phyloP scores from a whole-genome alignment of 2,797 vertebrate genomes.

The Trachurus trachurus region DNA sequence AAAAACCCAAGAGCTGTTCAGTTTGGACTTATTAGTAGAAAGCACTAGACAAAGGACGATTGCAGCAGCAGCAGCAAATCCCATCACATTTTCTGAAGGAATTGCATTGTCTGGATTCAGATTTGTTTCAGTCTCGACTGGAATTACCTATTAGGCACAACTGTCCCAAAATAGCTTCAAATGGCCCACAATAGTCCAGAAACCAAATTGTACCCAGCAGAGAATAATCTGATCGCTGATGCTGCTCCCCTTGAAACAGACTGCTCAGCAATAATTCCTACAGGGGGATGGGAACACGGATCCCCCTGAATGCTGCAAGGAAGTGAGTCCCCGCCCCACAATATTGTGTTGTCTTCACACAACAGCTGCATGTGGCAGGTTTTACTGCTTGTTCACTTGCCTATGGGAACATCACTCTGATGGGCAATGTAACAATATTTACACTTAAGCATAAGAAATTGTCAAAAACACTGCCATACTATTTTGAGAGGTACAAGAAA shows the following conservation, averaged over 20 bases:
- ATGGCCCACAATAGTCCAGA: conserved; percentile 10
- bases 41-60: background rate
- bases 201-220: conserved; percentile 20
- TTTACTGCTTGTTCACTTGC: conserved; percentile 8
- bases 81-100: background rate
- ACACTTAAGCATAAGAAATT: background rate
- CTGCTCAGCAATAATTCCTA: conserved; percentile 31
- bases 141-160: conserved; percentile 22
- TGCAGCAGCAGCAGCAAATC: background rate
- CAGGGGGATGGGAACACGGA: conserved; percentile 5
- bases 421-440: background rate
- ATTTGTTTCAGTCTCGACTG: conserved; percentile 34
- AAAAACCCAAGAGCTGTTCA: background rate
- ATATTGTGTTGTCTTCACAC: conserved; percentile 8
- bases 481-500: background rate
- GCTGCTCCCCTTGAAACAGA: conserved; percentile 29
- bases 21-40: background rate
- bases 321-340: conserved; percentile 16
- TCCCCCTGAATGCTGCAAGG: conserved; percentile 18
- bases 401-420: background rate
- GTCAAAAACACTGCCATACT: background rate
- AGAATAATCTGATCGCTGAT: conserved; percentile 26
- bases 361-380: conserved; percentile 13
- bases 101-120: conserved; percentile 14
- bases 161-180: conserved; percentile 3